Evolutionary conservation across 2,888 invertebrate species (phyloP).

Genomic region (Pegoplata infirma): DNA sequence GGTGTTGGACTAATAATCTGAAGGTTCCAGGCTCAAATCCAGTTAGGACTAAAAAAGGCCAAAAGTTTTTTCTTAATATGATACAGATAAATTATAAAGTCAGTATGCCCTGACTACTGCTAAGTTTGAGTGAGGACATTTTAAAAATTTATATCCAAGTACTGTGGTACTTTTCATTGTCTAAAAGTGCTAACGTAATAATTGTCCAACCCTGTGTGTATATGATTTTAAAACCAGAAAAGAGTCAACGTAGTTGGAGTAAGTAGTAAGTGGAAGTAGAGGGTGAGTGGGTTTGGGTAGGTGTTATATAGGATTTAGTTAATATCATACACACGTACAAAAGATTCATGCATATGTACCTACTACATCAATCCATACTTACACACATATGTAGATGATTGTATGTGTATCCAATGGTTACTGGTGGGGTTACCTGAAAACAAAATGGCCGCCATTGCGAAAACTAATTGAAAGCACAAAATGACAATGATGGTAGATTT

Average conservation of each 20-base stretch:
- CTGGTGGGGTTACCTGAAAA: slow-evolving; percentile 64
- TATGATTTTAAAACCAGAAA: no score
- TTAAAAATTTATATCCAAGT: no score
- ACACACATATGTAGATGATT: slow-evolving; percentile 30
- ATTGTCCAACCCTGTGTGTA: no score
- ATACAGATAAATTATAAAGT: no score
- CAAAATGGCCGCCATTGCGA: slow-evolving; percentile 71
- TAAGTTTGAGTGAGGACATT: no score
- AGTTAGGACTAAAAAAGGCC: no score
- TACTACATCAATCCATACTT: slow-evolving; percentile 13
- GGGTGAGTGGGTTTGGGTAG: slow-evolving; percentile 44
- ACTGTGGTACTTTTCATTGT: no score
- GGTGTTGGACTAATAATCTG: no score
- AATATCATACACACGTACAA: slow-evolving; percentile 33
- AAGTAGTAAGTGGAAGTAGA: slow-evolving; percentile 44
- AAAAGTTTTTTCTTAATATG: no score
- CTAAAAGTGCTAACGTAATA: no score
- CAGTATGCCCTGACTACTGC: no score
- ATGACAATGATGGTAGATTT: slow-evolving; percentile 57
- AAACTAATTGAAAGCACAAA: slow-evolving; percentile 68
- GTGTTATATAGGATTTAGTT: slow-evolving; percentile 51
- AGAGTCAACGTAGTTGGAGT: slow-evolving; percentile 35
- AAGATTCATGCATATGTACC: slow-evolving; percentile 16
- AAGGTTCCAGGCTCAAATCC: no score
- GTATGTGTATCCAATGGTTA: slow-evolving; percentile 59